Base-by-base conservation (phyloP, 30 jellyfish, hydroid and myxozoan genomes). In the Cassiopea xamachana region DNA sequence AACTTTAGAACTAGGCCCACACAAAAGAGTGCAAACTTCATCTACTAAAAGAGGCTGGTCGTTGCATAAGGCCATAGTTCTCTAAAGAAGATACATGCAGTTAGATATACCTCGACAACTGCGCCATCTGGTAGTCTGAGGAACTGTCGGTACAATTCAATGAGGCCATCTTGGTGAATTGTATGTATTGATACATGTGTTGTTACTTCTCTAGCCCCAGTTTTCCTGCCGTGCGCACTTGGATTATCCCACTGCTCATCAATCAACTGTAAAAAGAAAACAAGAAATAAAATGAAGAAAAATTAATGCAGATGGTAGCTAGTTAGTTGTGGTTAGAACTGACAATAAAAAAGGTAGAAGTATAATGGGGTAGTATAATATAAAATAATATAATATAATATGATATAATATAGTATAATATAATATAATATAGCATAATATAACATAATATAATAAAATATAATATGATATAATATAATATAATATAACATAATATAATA, bases 81-180 rank as follows among this genome's bases (percentile, higher is more conserved):
- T 55, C 12, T 6, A 6, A 55, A 55, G 64, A 55, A 3, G 0
- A 55, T 55, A 55, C 64, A 55, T 3, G 12, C 10, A 55, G 12
- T 55, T 6, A 10, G 8, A 64, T 61, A 10, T 86, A 95, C 99
- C 99, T 95, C 99, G 48, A 92, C 90, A 7, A 95, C 72, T 3
- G 99, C 98, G 8, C 99, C 99, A 79, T 95, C 96, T 18, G 98
- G 98, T 6, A 92, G 88, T 17, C 95, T 79, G 45, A 95, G 79
- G 81, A 95, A 95, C 49, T 95, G 99, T 47, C 99, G 72, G 91
- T 78, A 84, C 85, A 95, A 73, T 61, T 95, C 99, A 61, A 98
- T 82, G 27, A 95, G 77, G 43, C 99, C 99, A 89, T 95, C 99
- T 60, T 90, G 87, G 78, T 95, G 98, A 47, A 95, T 81, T 17